Base-by-base conservation (phyloP, 2,113 vertebrate species). In the Oreocharis arfaki region DNA sequence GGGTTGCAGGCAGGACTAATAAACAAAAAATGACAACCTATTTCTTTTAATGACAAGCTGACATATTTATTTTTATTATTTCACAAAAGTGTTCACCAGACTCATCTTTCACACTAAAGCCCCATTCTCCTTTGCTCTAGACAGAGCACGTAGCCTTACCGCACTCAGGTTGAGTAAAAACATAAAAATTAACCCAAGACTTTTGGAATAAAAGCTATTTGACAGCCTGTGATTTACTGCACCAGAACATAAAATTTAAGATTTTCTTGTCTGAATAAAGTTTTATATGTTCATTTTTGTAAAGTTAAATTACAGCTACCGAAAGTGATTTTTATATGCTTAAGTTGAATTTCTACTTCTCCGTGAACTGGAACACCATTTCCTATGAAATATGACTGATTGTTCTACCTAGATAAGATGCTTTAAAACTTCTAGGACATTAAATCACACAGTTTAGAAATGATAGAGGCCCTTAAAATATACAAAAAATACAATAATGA, bases 21-120 rank as follows among this genome's bases (percentile, higher is more conserved):
- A 95, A 92, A 89, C 67, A 96, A 95, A 87, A 71, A 96, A 77
- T 87, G 96, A 96, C 96, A 97, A 96, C 92, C 92, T 86, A 97
- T 97, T 97, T 93, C 96, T 97, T 97, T 94, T 94, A 97, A 97
- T 96, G 97, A 97, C 96, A 97, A 96, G 94, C 39, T 95, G 96
- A 97, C 90, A 57, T 97, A 93, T 97, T 97, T 97, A 94, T 95
- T 97, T 96, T 94, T 97, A 95, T 96, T 97, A 94, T 95, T 97
- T 93, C 70, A 89, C 39, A 64, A 77, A 97, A 96, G 89, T 90
- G 92, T 91, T 92, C 90, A 84, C 84, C 46, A 92, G 67, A 86
- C 63, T 86, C 89, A 96, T 97, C 94, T 84, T 93, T 97, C 97
- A 97, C 86, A 57, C 76, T 75, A 84, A 90, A 94, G 26, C 59